Base-by-base conservation (phyloP, 1,140 invertebrate species). In the Lepidurus arcticus region DNA sequence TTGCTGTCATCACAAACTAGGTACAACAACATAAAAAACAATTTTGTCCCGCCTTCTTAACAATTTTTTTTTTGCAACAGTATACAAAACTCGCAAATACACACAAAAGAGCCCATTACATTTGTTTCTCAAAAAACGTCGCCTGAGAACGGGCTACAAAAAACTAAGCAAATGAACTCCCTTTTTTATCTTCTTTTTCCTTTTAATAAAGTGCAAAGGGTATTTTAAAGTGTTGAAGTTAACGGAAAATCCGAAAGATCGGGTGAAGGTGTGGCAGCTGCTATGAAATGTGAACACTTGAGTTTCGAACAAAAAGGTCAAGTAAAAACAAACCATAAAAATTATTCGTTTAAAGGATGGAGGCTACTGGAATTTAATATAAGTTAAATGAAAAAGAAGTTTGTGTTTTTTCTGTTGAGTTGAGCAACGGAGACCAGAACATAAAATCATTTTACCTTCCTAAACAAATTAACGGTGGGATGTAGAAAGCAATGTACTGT, bases 341-440 rank as follows among this genome's bases (percentile, higher is more conserved):
- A 47, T 65, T 65, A 65, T 11, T 13, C 16, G 53, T 13, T 3
- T n/a, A 65, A 65, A 65, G 53, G 16, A n/a, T 21, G 53, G 53
- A 65, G 21, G 53, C 16, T n/a, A 65, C 6, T 1, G 53, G 13
- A 65, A 47, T 47, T 47, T 47, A 11, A 11, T 10, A 11, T 47
- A 47, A 11, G 45, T 10, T 47, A n/a, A n/a, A 65, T n/a, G 21
- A 65, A 65, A 65, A 65, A 4, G 47, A n/a, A n/a, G 4, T 65
- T 13, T 65, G 13, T 9, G 7, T 65, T 65, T 7, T 7, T 65
- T 65, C 16, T 65, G 16, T 1, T 65, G 5, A 21, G 53, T 65
- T 65, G 53, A 65, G 53, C 53, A 65, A 65, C 53, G 53, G 53
- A 65, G 53, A 65, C 53, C 53, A 65, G 53, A 65, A 65, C 53